These are phyloP conservation scores for Polymixis lichenea DNA, from an alignment of 2,888 invertebrate species.

Conservation along the genomic window DNA sequence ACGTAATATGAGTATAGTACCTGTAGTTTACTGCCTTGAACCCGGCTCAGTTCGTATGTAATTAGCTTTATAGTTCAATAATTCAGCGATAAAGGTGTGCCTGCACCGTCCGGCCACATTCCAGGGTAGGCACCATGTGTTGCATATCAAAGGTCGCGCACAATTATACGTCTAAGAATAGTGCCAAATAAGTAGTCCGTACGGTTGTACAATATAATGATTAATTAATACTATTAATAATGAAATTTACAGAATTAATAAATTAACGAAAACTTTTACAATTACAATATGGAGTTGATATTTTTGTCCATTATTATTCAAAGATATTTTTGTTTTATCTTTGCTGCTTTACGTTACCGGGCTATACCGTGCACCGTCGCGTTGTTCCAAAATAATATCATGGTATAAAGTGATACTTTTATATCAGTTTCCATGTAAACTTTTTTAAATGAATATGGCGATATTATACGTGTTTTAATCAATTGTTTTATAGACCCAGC, in stretches of 20 bases:
- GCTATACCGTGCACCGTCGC: not conserved
- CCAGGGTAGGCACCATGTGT: slow-evolving; percentile 1
- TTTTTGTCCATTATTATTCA: not conserved
- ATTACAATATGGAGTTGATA: not conserved
- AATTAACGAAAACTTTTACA: slow-evolving; percentile 12
- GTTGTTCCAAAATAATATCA: not conserved
- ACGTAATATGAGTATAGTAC: not conserved
- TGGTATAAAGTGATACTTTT: not conserved
- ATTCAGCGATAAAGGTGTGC: slow-evolving; percentile 5
- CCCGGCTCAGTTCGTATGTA: not conserved
- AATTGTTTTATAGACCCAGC: not conserved
- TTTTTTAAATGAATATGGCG: not conserved
- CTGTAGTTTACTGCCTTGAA: not conserved
- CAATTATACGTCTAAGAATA: slow-evolving; percentile 13
- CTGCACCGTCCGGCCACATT: not conserved
- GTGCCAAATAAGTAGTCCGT: slow-evolving; percentile 49
- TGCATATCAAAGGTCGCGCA: slow-evolving; percentile 42
- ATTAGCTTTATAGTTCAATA: not conserved
- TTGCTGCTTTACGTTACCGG: not conserved
- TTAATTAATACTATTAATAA: not conserved
- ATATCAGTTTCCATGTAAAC: not conserved
- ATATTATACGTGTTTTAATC: slow-evolving; percentile 5
- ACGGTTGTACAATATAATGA: not conserved
- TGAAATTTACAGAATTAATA: slow-evolving; percentile 3
- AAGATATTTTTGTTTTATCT: not conserved